These are phyloP conservation scores for Narcine bancroftii DNA, from an alignment of 2,113 vertebrate genomes.

Conservation along the genomic window DNA sequence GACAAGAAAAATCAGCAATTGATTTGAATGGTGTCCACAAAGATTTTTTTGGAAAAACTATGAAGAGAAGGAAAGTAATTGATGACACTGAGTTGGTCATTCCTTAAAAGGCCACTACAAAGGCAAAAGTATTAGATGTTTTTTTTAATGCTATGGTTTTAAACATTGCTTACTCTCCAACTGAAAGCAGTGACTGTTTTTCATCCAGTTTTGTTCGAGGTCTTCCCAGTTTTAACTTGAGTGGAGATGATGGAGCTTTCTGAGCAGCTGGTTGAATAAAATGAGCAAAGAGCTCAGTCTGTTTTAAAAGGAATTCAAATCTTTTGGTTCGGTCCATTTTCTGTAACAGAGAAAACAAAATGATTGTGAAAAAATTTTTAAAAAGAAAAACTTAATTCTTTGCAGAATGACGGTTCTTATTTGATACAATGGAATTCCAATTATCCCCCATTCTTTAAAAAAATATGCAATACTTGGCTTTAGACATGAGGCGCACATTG, in stretches of 20 bases:
- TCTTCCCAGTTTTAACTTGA: constrained; percentile 71
- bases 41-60: neutral
- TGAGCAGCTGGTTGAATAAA: constrained; percentile 80
- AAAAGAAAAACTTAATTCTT: neutral
- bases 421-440: neutral
- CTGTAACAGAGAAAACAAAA: constrained; percentile 47
- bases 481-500: neutral
- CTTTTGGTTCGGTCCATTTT: constrained; percentile 77
- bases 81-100: neutral
- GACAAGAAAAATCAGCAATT: neutral
- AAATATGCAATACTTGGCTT: neutral
- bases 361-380: too few relatives aligned
- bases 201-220: constrained; percentile 73
- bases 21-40: neutral
- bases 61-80: neutral
- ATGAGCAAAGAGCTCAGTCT: constrained; percentile 83
- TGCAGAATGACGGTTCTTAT: neutral
- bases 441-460: neutral
- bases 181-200: constrained; percentile 73
- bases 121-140: neutral
- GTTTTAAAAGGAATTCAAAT: constrained; percentile 81
- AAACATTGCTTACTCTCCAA: constrained; percentile 64
- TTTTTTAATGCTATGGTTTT: neutral
- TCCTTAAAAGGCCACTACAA: neutral
- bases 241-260: constrained; percentile 73